These are phyloP conservation scores for Oryzias melastigma DNA, from an alignment of 2,113 vertebrate genomes.

Conservation along the genomic window DNA sequence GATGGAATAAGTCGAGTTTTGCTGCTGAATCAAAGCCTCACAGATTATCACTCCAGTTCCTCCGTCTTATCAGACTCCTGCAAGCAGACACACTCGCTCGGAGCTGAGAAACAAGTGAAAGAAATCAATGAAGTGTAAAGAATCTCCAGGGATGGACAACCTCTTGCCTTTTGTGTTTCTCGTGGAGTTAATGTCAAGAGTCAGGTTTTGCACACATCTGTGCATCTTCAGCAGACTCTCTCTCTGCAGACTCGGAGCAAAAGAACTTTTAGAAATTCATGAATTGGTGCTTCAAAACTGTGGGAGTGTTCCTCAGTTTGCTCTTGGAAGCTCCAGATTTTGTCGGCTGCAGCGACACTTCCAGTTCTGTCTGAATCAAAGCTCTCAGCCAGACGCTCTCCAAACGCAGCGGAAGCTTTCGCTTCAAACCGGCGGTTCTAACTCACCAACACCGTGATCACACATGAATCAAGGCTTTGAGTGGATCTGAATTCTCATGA, in stretches of 20 bases:
- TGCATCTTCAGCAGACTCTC: conserved; percentile 1
- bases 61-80: conserved; percentile 3
- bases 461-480: too few species aligned
- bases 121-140: conserved; percentile 21
- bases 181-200: conserved; percentile 19
- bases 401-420: too few species aligned
- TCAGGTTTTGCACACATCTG: conserved; percentile 8
- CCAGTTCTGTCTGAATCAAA: too few species aligned
- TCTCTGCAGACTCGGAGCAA: not conserved
- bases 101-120: conserved; percentile 15
- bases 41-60: conserved; percentile 5
- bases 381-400: too few species aligned
- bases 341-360: too few species aligned
- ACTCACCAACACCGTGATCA: too few species aligned
- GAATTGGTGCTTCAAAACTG: too few species aligned
- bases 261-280: not conserved
- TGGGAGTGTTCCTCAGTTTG: not conserved
- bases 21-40: not conserved
- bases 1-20: not conserved
- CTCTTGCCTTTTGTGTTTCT: conserved; percentile 23
- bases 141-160: conserved; percentile 5
- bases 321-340: not conserved
- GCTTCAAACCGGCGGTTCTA: too few species aligned
- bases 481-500: too few species aligned
- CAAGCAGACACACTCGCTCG: not conserved